phyloP scores from a whole-genome alignment of 2,888 invertebrate genomes.

The Erebia aethiops region DNA sequence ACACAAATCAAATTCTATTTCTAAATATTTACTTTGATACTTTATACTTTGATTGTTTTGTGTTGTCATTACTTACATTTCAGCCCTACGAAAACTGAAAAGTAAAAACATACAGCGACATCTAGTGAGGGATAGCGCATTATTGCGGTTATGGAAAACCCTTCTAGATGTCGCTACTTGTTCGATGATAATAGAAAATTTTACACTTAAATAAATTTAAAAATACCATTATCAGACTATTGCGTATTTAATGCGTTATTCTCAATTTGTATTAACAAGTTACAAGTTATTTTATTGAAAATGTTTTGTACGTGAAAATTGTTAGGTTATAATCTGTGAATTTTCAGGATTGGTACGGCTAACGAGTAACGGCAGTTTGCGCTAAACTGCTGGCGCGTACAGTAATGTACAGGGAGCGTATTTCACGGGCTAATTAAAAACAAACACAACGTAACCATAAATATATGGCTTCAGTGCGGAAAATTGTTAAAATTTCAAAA shows the following conservation, averaged over 20 bases:
- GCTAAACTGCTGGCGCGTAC: constrained; percentile 60
- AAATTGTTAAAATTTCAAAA: constrained; percentile 13
- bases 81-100: too few species aligned
- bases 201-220: not conserved
- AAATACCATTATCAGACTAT: not conserved
- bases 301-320: not conserved
- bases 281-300: not conserved
- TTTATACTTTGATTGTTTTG: not conserved
- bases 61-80: too few species aligned
- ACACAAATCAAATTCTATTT: not conserved
- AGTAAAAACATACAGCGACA: constrained; percentile 1
- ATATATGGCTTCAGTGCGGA: constrained; percentile 45
- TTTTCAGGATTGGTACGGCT: constrained; percentile 39
- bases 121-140: constrained; percentile 8
- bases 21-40: not conserved
- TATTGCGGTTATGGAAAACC: not conserved
- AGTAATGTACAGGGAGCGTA: constrained; percentile 43
- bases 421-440: constrained; percentile 51
- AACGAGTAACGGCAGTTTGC: too few species aligned
- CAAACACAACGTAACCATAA: constrained; percentile 43
- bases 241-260: not conserved
- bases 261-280: not conserved
- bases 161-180: constrained; percentile 26
- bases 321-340: constrained; percentile 23
- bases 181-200: not conserved